Conservation (phyloP, 2,888 invertebrate genomes). For the Nematopogon swammerdamellus region DNA sequence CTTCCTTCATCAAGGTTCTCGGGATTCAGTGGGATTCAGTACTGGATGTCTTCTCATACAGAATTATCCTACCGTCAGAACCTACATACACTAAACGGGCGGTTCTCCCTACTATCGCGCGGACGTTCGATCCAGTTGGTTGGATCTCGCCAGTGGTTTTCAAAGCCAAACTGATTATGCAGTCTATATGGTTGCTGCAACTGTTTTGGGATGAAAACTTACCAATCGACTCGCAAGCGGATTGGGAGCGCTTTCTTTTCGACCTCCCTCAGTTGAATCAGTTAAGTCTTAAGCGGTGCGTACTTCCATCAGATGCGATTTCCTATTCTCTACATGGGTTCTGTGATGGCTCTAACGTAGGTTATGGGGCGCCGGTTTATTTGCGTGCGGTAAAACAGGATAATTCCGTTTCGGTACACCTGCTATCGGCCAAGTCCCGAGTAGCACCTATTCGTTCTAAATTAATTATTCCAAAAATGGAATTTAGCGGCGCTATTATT, state of each 20-base stretch:
- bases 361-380: slow-evolving; percentile 2
- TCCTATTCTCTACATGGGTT: slow-evolving; percentile 2
- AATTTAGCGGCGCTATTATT: slow-evolving; percentile 1
- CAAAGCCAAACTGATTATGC: slow-evolving; percentile 3
- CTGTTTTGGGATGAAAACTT: neutral
- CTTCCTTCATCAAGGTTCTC: neutral
- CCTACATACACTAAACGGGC: neutral
- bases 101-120: neutral
- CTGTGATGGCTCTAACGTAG: slow-evolving; percentile 2
- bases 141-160: slow-evolving; percentile 1
- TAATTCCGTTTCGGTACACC: neutral
- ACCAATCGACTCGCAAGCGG: neutral
- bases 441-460: slow-evolving; percentile 3
- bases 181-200: neutral
- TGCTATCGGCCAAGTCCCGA: slow-evolving; percentile 2
- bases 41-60: slow-evolving; percentile 1
- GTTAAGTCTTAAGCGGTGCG: neutral
- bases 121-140: neutral
- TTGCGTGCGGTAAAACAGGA: neutral
- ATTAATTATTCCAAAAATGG: slow-evolving; percentile 3
- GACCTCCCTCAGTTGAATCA: neutral
- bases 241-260: neutral
- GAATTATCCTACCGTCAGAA: neutral
- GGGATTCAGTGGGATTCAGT: slow-evolving; percentile 2
- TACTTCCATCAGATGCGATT: neutral